Conservation (phyloP, 2,888 invertebrate genomes). For the Mellilla xanthometata region DNA sequence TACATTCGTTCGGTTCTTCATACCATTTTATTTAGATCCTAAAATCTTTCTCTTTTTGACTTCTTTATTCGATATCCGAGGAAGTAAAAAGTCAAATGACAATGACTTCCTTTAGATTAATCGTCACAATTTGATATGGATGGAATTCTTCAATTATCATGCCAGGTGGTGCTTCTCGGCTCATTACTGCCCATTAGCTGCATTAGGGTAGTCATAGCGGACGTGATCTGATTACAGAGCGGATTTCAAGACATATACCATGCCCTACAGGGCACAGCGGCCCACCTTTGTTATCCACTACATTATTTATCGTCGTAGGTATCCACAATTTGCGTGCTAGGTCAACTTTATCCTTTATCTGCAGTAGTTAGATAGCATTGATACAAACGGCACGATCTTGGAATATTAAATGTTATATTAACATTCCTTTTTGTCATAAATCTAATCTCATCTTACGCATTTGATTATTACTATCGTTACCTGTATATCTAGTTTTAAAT, state of each 20-base stretch:
- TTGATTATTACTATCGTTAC: conserved; percentile 6
- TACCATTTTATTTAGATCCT: too few relatives aligned
- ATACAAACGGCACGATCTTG: conserved; percentile 16
- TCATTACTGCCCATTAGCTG: conserved; percentile 60
- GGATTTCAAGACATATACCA: conserved; percentile 46
- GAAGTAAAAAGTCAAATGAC: conserved; percentile 3
- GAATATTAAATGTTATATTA: conserved; percentile 16
- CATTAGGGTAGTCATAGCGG: conserved; percentile 53
- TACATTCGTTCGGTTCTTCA: too few relatives aligned
- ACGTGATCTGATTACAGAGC: conserved; percentile 61
- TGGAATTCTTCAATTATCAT: conserved; percentile 57
- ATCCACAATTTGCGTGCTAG: conserved; percentile 25
- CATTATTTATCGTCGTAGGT: conserved; percentile 35
- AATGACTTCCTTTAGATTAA: conserved; percentile 46
- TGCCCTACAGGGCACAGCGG: conserved; percentile 47
- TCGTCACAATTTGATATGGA: conserved; percentile 49
- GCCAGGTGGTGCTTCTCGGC: conserved; percentile 51
- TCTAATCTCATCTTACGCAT: conserved; percentile 1
- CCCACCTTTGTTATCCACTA: conserved; percentile 47
- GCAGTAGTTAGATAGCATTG: conserved; percentile 17
- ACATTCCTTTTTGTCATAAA: conserved; percentile 8
- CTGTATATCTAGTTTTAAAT: background rate
- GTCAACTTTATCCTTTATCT: conserved; percentile 27
- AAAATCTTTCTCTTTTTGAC: too few relatives aligned
- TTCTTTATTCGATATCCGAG: too few relatives aligned